Conservation (phyloP, 1,140 invertebrate species). For the Stenopsyche tienmushanensis region DNA sequence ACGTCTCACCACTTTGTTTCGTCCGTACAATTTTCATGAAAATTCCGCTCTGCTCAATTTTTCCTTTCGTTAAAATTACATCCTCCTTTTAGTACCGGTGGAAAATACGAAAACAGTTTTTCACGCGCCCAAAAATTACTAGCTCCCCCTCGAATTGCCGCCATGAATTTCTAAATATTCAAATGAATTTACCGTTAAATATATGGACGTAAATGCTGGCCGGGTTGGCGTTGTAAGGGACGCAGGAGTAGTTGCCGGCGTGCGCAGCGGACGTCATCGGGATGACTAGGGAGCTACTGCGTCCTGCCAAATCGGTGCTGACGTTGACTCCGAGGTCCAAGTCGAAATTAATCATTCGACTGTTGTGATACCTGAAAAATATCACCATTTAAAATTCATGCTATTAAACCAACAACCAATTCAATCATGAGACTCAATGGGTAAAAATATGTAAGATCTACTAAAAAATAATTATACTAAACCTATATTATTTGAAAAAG, state of each 20-base stretch:
- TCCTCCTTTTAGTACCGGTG: too few species aligned
- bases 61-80: not conserved
- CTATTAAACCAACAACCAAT: too few species aligned
- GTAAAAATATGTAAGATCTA: too few species aligned
- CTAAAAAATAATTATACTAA: too few species aligned
- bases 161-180: not conserved
- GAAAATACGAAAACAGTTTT: not conserved
- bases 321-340: slow-evolving; percentile 67
- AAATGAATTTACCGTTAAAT: slow-evolving; percentile 61
- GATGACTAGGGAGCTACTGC: slow-evolving; percentile 50
- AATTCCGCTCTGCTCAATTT: not conserved
- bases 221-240: slow-evolving; percentile 67
- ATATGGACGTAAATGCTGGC: slow-evolving; percentile 70
- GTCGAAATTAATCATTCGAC: slow-evolving; percentile 74
- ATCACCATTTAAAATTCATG: not conserved
- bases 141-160: not conserved
- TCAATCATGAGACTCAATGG: too few species aligned
- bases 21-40: not conserved
- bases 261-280: slow-evolving; percentile 56
- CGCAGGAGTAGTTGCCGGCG: slow-evolving; percentile 73
- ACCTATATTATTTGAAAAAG: too few species aligned
- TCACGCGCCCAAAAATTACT: not conserved
- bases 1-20: slow-evolving; percentile 14
- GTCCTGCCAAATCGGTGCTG: slow-evolving; percentile 55
- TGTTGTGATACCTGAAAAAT: slow-evolving; percentile 61